These are phyloP conservation scores for Butorides virescens DNA, from an alignment of 2,113 vertebrate genomes.

Conservation along the genomic window DNA sequence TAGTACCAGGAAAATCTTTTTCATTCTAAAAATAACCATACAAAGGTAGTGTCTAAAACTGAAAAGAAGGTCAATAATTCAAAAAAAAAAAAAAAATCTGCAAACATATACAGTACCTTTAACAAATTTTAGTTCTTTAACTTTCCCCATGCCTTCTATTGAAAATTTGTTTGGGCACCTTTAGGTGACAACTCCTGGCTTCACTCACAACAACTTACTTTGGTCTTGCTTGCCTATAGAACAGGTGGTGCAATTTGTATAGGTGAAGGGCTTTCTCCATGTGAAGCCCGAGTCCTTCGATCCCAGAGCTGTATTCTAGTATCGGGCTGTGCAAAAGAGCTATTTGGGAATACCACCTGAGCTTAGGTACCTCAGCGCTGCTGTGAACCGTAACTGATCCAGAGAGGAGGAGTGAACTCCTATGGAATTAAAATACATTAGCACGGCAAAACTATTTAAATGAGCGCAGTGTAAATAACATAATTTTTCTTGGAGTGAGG, in stretches of 20 bases:
- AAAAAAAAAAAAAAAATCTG: neutral
- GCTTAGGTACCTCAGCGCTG: neutral
- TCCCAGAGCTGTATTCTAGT: neutral
- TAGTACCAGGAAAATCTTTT: neutral
- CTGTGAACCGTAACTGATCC: neutral
- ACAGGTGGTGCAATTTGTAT: neutral
- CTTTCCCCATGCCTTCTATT: neutral
- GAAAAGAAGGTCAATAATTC: neutral
- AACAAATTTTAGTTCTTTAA: neutral
- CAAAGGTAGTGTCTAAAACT: neutral
- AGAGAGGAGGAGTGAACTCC: neutral
- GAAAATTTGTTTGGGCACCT: neutral
- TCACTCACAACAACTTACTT: neutral
- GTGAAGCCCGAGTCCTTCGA: neutral
- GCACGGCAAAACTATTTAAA: conserved; percentile 19
- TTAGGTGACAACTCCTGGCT: neutral
- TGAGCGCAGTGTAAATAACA: conserved; percentile 21
- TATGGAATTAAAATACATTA: conserved; percentile 13
- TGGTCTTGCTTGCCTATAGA: neutral
- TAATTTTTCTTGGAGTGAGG: neutral
- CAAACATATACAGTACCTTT: neutral
- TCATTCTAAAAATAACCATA: neutral
- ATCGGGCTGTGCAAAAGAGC: neutral
- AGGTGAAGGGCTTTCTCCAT: neutral
- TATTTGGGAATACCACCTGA: neutral